Percentiles rank a stretch among this genome's conserved stretches.
Evolutionary conservation across 2,113 vertebrate genomes (phyloP).

Genomic region (Colius striatus): DNA sequence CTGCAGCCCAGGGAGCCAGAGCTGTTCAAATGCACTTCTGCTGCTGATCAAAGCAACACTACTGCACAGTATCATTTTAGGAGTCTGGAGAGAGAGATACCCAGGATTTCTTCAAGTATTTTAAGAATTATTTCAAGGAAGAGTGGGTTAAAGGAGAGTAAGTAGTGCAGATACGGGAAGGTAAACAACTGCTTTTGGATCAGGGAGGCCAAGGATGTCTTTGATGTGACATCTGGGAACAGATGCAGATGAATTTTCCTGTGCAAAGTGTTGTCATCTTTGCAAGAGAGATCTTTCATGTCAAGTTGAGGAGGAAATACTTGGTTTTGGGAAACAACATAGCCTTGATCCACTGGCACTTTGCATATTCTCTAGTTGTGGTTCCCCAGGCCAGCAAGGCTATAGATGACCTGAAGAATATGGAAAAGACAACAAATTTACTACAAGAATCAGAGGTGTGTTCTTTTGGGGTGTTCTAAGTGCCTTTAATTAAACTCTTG

Average conservation of each 20-base stretch:
- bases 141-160: not conserved
- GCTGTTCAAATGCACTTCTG: not conserved
- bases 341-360: not conserved
- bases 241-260: not conserved
- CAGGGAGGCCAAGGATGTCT: not conserved
- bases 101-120: not conserved
- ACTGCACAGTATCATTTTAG: accelerated
- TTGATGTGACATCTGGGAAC: not conserved
- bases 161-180: not conserved
- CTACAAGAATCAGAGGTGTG: not conserved
- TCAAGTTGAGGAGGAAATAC: not conserved
- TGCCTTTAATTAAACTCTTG: not conserved
- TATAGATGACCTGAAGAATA: not conserved
- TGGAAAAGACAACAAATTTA: not conserved
- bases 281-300: not conserved
- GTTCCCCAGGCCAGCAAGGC: not conserved
- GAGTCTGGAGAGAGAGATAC: not conserved
- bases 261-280: not conserved
- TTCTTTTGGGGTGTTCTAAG: not conserved
- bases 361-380: not conserved
- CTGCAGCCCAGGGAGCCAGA: accelerated
- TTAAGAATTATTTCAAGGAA: not conserved
- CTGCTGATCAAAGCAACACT: not conserved
- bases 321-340: not conserved
- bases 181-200: not conserved